Conservation (phyloP, 2,888 invertebrate genomes). For the Megastigmus dorsalis region DNA sequence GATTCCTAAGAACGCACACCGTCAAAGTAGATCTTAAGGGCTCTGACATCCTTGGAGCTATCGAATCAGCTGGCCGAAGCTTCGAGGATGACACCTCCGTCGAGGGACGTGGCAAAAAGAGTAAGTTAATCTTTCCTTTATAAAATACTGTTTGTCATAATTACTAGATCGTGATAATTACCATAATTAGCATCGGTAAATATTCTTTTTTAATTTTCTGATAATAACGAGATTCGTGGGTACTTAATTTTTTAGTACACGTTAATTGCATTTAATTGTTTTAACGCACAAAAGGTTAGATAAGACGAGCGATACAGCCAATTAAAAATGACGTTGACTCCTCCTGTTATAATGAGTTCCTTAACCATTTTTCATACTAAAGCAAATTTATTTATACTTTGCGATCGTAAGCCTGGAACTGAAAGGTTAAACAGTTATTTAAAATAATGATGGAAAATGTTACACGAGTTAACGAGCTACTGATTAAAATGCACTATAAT, state of each 20-base stretch:
- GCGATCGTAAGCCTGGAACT: too few relatives aligned
- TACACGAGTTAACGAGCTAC: not conserved
- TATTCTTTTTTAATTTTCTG: conserved; percentile 1
- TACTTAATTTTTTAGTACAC: too few relatives aligned
- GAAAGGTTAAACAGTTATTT: too few relatives aligned
- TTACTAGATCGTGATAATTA: not conserved
- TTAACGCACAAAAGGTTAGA: too few relatives aligned
- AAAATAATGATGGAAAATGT: not conserved
- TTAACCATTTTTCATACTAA: too few relatives aligned
- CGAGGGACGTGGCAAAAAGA: conserved; percentile 86
- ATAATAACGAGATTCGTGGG: not conserved
- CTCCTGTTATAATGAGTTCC: too few relatives aligned
- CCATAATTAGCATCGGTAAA: not conserved
- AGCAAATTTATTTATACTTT: not conserved
- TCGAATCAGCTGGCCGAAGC: conserved; percentile 87
- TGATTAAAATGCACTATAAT: not conserved
- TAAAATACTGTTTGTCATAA: too few relatives aligned
- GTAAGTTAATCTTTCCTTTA: conserved; percentile 76
- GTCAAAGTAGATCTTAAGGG: conserved; percentile 90
- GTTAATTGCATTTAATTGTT: too few relatives aligned
- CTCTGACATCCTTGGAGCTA: conserved; percentile 87
- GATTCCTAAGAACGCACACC: conserved; percentile 87
- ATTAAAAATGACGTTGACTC: too few relatives aligned
- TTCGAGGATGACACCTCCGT: conserved; percentile 80
- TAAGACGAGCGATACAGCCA: too few relatives aligned